Evolutionary conservation across 1,140 invertebrate species (phyloP), one percentile per base, ranked within the genome.

Genomic region (Chlorops oryzae): DNA sequence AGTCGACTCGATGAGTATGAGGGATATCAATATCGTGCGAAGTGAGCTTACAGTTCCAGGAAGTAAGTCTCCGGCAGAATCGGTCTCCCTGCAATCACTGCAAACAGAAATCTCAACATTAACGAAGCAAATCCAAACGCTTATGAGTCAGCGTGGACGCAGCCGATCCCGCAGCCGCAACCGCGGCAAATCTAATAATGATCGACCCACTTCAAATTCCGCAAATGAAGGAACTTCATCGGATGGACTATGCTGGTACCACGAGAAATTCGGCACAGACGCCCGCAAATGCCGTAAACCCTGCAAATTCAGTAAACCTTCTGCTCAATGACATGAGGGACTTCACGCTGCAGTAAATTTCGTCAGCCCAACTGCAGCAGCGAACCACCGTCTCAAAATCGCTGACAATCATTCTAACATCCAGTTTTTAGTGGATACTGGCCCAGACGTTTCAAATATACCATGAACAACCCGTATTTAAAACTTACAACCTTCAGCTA

Each of bases 281-380:
- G 47, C 47, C 2, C 15, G 21, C n/a, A 49, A 49, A 20, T 49
- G 47, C 15, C 47, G 38, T 12, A 49, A 39, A 10, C 47, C 37
- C 1, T 49, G 25, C 18, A 49, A 28, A 41, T 28, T 6, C 24
- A 41, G 9, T 39, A 18, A 2, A 9, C 37, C 21, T 24, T 27
- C 13, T 2, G 28, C n/a, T 23, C 7, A 10, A 10, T 49, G 7
- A 6, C 47, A n/a, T 3, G 24, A 5, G 12, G 21, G 2, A 21
- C 7, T 6, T 12, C 24, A 32, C 5, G 21, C 9, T 22, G 23
- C n/a, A 40, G 47, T 28, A 37, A 28, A 13, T 2, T 2, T 20
- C 4, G 23, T 21, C 47, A 18, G 15, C 17, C 22, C 15, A 13
- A 3, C 5, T 10, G 3, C 22, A 24, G 15, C 24, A 2, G 37